Conservation (phyloP, 1,140 invertebrate genomes). For the Drosophila carrolli region DNA sequence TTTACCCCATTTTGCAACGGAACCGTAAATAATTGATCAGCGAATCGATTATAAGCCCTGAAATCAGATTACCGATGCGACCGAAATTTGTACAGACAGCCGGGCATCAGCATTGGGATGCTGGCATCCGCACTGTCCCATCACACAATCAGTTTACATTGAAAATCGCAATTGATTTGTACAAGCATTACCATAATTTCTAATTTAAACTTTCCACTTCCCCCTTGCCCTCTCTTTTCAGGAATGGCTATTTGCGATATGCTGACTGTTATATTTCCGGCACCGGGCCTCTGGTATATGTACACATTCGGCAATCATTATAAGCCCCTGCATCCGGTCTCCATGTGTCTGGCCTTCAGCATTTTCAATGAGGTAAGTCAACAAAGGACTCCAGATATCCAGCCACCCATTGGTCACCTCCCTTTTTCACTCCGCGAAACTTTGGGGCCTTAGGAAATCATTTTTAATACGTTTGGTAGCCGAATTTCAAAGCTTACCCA, state of each 20-base stretch:
- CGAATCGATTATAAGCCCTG: conserved; percentile 1
- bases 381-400: conserved; percentile 10
- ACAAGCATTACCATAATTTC: conserved; percentile 43
- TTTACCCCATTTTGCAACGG: neutral
- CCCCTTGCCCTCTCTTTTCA: conserved; percentile 28
- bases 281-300: conserved; percentile 95
- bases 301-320: conserved; percentile 95
- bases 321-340: conserved; percentile 89
- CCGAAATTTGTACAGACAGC: neutral
- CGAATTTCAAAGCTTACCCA: no score
- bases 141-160: conserved; percentile 25
- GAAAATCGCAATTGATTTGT: conserved; percentile 19
- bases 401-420: neutral
- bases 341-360: conserved; percentile 91
- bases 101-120: neutral
- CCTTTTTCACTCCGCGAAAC: neutral
- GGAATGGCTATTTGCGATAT: conserved; percentile 97
- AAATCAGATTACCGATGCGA: conserved; percentile 3
- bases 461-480: neutral
- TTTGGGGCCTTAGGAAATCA: neutral
- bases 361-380: conserved; percentile 90
- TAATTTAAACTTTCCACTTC: neutral
- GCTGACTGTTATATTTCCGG: conserved; percentile 94
- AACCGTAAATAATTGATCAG: conserved; percentile 23
- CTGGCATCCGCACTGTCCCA: neutral